Evolutionary conservation across 1,140 invertebrate genomes (phyloP), one percentile per base, ranked within the genome.

Genomic region (Eubasilissa regina): DNA sequence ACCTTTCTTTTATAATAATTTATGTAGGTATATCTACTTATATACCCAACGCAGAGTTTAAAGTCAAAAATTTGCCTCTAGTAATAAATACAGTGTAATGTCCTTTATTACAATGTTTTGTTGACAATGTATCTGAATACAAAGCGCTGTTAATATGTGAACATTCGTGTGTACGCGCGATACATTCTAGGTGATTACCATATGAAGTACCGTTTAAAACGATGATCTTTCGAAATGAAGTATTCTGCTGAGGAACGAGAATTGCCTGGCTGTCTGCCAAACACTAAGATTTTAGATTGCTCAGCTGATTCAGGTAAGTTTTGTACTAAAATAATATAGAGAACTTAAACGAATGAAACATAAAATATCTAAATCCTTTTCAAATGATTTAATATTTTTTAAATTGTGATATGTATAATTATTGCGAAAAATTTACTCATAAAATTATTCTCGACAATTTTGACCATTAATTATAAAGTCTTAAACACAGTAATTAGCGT

Each of bases 151-250:
- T 68, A 68, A 68, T 8, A 47, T 15, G 35, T 47, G 19, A 15
- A 68, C 44, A 68, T 48, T 10, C 15, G 64, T 9, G 44, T 9
- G 15, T 19, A 10, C 12, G 44, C 8, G 64, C 64, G 64, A 68
- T 68, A 68, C 43, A 68, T 68, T 68, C 44, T 1, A 19, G 8
- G 13, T 68, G 64, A 68, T 68, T 68, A 68, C 64, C 64, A 68
- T 68, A 68, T 17, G 45, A 48, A 68, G 43, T 68, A 43, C 7
- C 44, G 21, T 68, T 47, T 68, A 68, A 66, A 66, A 19, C 35
- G 64, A 68, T 68, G 43, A 68, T 68, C 64, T 68, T 47, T 15
- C 44, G 12, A 68, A 68, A 68, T 68, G n/a, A 68, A 68, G 64
- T 68, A 47, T 68, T 48, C 44, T 13, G 45, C 45, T 48, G 35